These are phyloP conservation scores for Silurus asotus DNA, from an alignment of 2,113 vertebrate species.

Conservation along the genomic window DNA sequence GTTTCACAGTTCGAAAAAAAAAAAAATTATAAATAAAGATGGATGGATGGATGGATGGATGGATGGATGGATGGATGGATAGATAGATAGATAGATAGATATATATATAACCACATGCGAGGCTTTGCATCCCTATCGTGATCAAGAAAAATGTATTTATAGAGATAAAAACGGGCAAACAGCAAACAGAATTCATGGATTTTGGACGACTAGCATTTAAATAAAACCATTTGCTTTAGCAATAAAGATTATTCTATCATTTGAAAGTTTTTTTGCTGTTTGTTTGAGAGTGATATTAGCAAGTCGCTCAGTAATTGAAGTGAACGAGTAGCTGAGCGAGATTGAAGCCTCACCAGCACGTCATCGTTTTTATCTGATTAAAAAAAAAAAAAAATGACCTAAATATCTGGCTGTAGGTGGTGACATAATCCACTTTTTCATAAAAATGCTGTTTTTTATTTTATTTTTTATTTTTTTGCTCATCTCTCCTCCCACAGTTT, in stretches of 20 bases:
- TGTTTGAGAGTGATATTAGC: too few relatives aligned
- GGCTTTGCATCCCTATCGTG: background rate
- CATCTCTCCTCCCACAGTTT: background rate
- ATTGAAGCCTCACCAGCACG: background rate
- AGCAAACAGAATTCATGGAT: background rate
- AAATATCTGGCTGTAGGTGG: constrained; percentile 4
- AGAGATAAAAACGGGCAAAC: background rate
- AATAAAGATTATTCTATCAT: background rate
- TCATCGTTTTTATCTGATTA: background rate
- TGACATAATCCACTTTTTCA: constrained; percentile 4
- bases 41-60: too few relatives aligned
- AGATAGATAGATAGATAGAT: too few relatives aligned
- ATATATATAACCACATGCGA: background rate
- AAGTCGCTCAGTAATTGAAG: background rate
- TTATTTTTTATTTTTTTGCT: background rate
- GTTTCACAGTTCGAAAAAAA: too few relatives aligned
- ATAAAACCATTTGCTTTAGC: background rate
- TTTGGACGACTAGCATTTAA: background rate
- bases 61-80: too few relatives aligned
- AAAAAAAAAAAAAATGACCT: background rate
- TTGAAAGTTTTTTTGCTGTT: background rate
- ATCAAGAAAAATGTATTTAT: background rate
- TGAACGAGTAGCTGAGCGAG: background rate
- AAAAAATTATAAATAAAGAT: too few relatives aligned
- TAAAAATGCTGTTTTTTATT: background rate